Percentiles rank a stretch among this genome's conserved stretches.
phyloP scores from a whole-genome alignment of 2,888 invertebrate genomes.

The Stenodema calcarata region DNA sequence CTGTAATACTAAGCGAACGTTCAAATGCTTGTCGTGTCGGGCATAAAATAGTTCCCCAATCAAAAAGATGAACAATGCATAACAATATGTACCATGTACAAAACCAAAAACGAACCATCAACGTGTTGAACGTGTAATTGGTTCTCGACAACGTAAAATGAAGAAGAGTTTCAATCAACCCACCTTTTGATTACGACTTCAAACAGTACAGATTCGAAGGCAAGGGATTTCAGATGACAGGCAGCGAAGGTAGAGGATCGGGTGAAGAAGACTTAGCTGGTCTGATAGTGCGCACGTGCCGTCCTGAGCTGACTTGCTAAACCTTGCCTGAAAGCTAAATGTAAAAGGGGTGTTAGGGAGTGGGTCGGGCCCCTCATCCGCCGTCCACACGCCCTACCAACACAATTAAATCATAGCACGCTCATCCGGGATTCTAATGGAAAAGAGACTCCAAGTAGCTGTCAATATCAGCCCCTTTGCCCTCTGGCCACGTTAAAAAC shows the following conservation, averaged over 20 bases:
- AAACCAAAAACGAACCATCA: too few species aligned
- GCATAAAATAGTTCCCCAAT: too few species aligned
- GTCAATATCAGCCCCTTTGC: constrained; percentile 38
- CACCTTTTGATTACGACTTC: background rate
- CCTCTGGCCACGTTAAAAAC: background rate
- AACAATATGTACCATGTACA: too few species aligned
- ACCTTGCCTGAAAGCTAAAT: constrained; percentile 42
- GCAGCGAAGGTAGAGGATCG: background rate
- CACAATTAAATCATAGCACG: constrained; percentile 48
- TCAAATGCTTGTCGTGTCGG: too few species aligned
- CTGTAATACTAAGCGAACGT: too few species aligned
- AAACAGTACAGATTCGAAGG: background rate
- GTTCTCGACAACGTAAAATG: background rate
- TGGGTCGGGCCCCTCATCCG: background rate
- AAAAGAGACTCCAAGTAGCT: constrained; percentile 46
- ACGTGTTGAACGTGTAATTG: background rate
- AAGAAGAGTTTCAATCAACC: background rate
- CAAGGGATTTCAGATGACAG: background rate
- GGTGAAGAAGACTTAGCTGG: background rate
- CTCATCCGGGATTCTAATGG: constrained; percentile 46
- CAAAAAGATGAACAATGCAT: too few species aligned
- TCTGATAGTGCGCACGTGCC: constrained; percentile 33
- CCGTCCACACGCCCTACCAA: constrained; percentile 26
- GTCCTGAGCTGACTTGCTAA: constrained; percentile 37
- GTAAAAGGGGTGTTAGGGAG: constrained; percentile 36